These are phyloP conservation scores for Drosophila bunnanda DNA, from an alignment of 2,888 invertebrate genomes.

Conservation along the genomic window DNA sequence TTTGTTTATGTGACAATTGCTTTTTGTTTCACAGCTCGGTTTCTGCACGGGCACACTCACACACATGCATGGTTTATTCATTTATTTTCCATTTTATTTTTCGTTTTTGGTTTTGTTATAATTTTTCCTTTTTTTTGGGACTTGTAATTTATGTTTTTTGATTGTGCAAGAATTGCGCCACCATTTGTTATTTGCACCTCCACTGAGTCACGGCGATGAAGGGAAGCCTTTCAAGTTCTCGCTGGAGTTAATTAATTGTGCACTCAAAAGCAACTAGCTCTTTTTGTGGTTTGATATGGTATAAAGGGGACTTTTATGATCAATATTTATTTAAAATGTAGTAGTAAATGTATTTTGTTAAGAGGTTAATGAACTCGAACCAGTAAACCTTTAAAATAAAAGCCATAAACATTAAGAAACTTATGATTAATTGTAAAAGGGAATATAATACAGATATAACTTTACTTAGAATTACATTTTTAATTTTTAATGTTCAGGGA, in stretches of 20 bases:
- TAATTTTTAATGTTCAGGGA: not conserved
- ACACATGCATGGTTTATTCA: constrained; percentile 37
- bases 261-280: constrained; percentile 6
- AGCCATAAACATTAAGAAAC: no score
- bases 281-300: not conserved
- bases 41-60: constrained; percentile 33
- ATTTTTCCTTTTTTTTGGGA: constrained; percentile 57
- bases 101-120: constrained; percentile 45
- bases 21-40: constrained; percentile 65
- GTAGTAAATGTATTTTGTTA: not conserved
- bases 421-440: not conserved
- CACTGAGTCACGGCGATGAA: constrained; percentile 35
- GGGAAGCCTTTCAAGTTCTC: constrained; percentile 31
- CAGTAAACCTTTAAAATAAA: no score
- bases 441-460: no score
- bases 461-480: not conserved
- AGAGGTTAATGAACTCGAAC: not conserved
- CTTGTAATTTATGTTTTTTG: constrained; percentile 70
- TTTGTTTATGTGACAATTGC: constrained; percentile 79
- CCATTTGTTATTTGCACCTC: constrained; percentile 60
- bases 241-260: constrained; percentile 30
- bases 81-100: constrained; percentile 12
- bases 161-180: constrained; percentile 74
- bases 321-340: not conserved
- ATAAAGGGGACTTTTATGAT: not conserved